Conservation (phyloP, 35 echinoderm and acorn worm genomes). For the Chiridota heheva region DNA sequence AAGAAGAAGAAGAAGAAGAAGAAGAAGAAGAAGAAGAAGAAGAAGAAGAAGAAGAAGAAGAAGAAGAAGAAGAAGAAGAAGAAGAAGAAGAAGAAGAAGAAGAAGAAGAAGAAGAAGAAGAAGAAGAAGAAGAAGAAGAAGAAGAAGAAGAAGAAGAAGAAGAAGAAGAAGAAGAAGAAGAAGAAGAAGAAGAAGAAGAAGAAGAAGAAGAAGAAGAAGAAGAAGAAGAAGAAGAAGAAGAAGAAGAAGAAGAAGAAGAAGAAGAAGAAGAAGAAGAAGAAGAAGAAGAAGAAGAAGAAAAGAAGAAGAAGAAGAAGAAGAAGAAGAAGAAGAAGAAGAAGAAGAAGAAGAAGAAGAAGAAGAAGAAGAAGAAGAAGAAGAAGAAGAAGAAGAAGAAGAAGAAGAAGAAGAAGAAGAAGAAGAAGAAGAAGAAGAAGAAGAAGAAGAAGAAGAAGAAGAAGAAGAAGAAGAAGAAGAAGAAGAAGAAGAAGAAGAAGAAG, state of each 20-base stretch:
- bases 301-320: not conserved
- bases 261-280: not conserved
- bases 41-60: not conserved
- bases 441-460: not conserved
- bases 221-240: not conserved
- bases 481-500: not conserved
- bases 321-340: not conserved
- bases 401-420: not conserved
- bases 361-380: not conserved
- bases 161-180: conserved; percentile 19
- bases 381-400: not conserved
- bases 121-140: not conserved
- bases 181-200: conserved; percentile 21
- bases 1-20: conserved; percentile 6
- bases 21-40: not conserved
- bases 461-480: not conserved
- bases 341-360: not conserved
- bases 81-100: not conserved
- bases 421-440: conserved; percentile 1
- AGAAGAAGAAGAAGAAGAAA: not conserved
- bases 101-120: not conserved
- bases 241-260: not conserved
- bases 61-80: not conserved
- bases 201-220: not conserved
- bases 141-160: not conserved